Conservation (phyloP, 2,888 invertebrate genomes). For the Cosmopolites sordidus region DNA sequence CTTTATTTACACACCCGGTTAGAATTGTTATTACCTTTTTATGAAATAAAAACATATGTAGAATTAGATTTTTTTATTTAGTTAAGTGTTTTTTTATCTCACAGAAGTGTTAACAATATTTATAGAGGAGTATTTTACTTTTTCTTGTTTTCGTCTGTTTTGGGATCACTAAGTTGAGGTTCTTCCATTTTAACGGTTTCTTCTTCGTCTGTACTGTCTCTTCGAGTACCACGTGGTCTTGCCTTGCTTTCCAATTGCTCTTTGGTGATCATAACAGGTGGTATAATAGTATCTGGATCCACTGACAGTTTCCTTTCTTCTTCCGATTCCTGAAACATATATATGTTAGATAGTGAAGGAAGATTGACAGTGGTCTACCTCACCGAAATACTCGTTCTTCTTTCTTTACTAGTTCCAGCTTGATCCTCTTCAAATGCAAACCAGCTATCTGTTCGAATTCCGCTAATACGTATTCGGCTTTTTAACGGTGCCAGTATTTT, state of each 20-base stretch:
- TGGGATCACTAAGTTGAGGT: conserved; percentile 4
- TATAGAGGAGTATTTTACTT: too few relatives aligned
- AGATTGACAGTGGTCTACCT: not conserved
- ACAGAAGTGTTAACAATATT: too few relatives aligned
- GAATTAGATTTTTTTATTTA: too few relatives aligned
- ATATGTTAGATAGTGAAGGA: not conserved
- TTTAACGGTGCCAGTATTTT: conserved; percentile 69
- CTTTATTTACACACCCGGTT: too few relatives aligned
- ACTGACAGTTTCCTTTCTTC: conserved; percentile 20
- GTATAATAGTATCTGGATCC: conserved; percentile 20
- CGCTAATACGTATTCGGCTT: conserved; percentile 59
- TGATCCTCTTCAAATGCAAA: conserved; percentile 39
- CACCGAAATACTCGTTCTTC: conserved; percentile 15
- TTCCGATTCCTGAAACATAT: conserved; percentile 16
- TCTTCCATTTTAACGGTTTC: conserved; percentile 17
- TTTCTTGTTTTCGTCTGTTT: not conserved
- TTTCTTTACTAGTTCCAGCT: conserved; percentile 22
- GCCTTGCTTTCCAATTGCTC: conserved; percentile 22
- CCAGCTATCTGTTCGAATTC: conserved; percentile 68
- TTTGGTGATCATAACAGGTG: conserved; percentile 25
- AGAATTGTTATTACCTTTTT: too few relatives aligned
- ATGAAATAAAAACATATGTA: too few relatives aligned
- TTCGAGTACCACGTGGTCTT: conserved; percentile 12
- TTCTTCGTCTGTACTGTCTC: conserved; percentile 23
- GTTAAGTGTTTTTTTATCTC: too few relatives aligned